phyloP scores from a whole-genome alignment of 2,888 invertebrate genomes.

The Melipona bicolor region DNA sequence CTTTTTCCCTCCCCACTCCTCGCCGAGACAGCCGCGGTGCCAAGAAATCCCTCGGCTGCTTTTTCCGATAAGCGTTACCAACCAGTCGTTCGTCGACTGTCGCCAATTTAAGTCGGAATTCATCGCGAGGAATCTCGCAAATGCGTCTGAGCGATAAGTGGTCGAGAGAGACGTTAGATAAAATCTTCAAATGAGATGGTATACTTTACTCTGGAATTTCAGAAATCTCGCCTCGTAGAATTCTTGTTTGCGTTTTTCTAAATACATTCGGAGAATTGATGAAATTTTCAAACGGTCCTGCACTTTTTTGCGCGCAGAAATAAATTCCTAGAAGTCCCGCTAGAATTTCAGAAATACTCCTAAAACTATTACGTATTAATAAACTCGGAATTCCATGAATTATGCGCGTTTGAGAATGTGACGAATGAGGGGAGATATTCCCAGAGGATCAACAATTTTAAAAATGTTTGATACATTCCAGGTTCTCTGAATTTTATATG shows the following conservation, averaged over 20 bases:
- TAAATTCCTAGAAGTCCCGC: background rate
- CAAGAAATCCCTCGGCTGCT: constrained; percentile 10
- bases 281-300: background rate
- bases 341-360: background rate
- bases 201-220: too few relatives aligned
- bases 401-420: too few relatives aligned
- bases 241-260: too few relatives aligned
- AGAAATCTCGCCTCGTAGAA: too few relatives aligned
- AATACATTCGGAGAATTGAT: background rate
- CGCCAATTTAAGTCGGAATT: background rate
- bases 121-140: background rate
- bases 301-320: too few relatives aligned
- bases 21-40: background rate
- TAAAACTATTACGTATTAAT: background rate
- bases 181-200: background rate
- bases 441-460: background rate
- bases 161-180: background rate
- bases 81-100: background rate
- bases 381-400: background rate
- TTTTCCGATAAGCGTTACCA: background rate
- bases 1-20: background rate
- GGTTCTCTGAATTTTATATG: background rate
- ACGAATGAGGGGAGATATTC: background rate
- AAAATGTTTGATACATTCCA: background rate
- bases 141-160: background rate